Base-by-base conservation (phyloP, 2,797 vertebrate species). In the Siniperca undulata region DNA sequence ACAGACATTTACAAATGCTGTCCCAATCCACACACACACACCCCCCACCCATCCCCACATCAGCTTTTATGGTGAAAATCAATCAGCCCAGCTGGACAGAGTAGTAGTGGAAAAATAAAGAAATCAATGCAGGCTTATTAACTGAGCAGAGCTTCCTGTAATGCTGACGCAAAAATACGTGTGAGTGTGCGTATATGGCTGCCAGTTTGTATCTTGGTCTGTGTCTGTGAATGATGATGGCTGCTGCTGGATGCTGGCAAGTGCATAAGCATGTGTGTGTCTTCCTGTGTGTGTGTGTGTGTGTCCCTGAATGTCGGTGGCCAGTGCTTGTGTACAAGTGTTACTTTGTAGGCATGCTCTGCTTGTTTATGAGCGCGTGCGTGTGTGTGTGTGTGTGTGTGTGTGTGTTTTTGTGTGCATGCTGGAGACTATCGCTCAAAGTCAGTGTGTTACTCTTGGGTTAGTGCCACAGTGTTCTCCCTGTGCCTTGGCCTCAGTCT, bases 111-210 rank as follows among this genome's bases (percentile, higher is more conserved):
- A 86, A 91, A 92, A 92, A 91, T 89, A 92, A 92, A 91, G 88
- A 91, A 94, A 94, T 95, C 93, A 93, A 93, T 95, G 91, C 80
- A 77, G 87, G 82, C 90, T 91, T 92, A 93, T 94, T 95, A 94
- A 90, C 83, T 78, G 84, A 88, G 80, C 87, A 78, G 74, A 73
- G 90, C 90, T 88, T 92, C 81, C 86, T 91, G 82, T 83, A 79
- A 86, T 55, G n/a, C 83, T 83, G 85, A 87, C 81, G 83, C 82
- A 84, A 86, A 91, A 86, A 88, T 77, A 64, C 65, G 71, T 74
- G 50, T 22, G 38, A 64, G 71, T 12, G 70, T 38, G 72, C 27
- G 67, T 76, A 14, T 4, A n/a, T 27, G 50, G 62, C 81, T 79
- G 81, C 69, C 72, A 78, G 70, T 70, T 70, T 86, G 82, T 69